These are phyloP conservation scores for Propithecus deckenii DNA, from an alignment of 2,797 vertebrate species.

Conservation along the genomic window DNA sequence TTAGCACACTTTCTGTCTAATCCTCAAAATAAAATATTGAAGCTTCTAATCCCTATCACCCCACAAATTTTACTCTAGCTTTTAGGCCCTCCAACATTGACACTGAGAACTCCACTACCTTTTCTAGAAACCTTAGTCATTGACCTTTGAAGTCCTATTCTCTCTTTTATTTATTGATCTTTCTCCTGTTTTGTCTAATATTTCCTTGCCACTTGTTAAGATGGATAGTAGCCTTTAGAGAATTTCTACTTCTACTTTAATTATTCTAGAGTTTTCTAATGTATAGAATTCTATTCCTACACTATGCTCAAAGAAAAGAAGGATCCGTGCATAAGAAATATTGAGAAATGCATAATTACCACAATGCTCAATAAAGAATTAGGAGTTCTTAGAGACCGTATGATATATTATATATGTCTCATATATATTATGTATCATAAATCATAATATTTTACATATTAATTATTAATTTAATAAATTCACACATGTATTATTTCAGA, in stretches of 20 bases:
- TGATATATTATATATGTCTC: not conserved
- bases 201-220: not conserved
- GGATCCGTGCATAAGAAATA: not conserved
- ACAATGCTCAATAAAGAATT: not conserved
- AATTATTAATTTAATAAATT: not conserved
- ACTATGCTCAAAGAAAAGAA: not conserved
- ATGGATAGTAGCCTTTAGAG: not conserved
- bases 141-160: not conserved
- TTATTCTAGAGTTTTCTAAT: not conserved
- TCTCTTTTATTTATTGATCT: not conserved
- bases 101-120: not conserved
- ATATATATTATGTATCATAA: not conserved
- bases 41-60: not conserved
- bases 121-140: not conserved
- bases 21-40: not conserved
- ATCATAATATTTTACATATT: not conserved
- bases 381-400: not conserved
- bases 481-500: not conserved
- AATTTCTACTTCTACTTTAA: not conserved
- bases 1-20: not conserved
- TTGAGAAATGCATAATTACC: not conserved
- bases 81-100: not conserved
- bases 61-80: not conserved
- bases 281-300: not conserved
- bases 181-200: not conserved